phyloP scores from a whole-genome alignment of 2,797 vertebrate species.

The Eospalax fontanierii region DNA sequence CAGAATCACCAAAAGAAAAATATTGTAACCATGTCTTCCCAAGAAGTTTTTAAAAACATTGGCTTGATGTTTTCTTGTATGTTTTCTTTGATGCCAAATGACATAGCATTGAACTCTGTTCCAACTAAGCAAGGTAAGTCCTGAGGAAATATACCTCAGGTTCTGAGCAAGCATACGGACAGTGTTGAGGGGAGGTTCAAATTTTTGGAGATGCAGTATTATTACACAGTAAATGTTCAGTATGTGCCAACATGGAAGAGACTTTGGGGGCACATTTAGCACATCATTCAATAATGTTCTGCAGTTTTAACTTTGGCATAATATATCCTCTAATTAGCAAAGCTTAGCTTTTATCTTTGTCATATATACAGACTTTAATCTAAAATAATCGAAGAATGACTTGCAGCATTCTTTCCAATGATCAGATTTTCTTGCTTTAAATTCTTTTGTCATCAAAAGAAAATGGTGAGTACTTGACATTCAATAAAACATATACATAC shows the following conservation, averaged over 20 bases:
- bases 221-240: constrained; percentile 10
- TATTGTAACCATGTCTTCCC: not conserved
- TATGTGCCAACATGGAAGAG: not conserved
- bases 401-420: not conserved
- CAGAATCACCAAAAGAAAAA: not conserved
- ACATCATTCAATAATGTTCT: constrained; percentile 58
- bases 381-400: not conserved
- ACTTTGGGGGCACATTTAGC: constrained; percentile 55
- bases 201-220: constrained; percentile 47
- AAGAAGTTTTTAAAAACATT: not conserved
- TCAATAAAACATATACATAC: not conserved
- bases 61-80: not conserved
- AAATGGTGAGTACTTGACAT: not conserved
- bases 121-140: constrained; percentile 64
- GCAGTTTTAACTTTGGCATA: not conserved
- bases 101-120: constrained; percentile 79
- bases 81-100: constrained; percentile 64
- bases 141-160: constrained; percentile 54
- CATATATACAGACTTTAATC: not conserved
- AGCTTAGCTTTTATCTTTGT: not conserved
- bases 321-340: not conserved
- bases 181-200: constrained; percentile 48
- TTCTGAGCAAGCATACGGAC: constrained; percentile 80
- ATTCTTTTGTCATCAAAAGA: not conserved
- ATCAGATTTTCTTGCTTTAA: not conserved